These are phyloP conservation scores for Pelodiscus sinensis DNA, from an alignment of 2,113 vertebrate species.

Conservation along the genomic window DNA sequence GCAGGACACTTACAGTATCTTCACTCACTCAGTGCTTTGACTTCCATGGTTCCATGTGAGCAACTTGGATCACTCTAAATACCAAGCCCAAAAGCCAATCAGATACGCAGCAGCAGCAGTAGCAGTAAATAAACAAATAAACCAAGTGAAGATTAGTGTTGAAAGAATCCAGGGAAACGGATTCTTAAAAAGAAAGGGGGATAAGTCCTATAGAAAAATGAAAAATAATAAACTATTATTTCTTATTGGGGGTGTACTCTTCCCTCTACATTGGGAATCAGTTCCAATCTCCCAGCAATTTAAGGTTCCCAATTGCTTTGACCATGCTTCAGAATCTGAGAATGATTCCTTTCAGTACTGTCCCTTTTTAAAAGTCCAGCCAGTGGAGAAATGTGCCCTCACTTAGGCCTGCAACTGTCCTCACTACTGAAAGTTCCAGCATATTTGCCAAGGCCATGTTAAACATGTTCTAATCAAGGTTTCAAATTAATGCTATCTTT, in stretches of 20 bases:
- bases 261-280: neutral
- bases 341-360: neutral
- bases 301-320: neutral
- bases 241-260: neutral
- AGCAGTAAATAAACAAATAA: neutral
- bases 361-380: neutral
- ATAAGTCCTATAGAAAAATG: neutral
- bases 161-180: neutral
- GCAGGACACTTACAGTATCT: neutral
- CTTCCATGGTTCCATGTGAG: neutral
- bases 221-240: neutral
- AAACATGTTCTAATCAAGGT: neutral
- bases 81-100: neutral
- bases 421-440: neutral
- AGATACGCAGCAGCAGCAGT: neutral
- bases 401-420: neutral
- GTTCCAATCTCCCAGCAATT: neutral
- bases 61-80: neutral
- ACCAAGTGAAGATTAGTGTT: neutral
- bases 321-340: neutral
- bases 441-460: neutral
- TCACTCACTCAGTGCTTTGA: neutral
- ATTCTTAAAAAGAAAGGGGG: neutral
- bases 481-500: neutral
- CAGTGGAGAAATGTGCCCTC: neutral